Evolutionary conservation across 2,888 invertebrate genomes (phyloP), one percentile per base, ranked within the genome.

Genomic region (Apamea anceps): DNA sequence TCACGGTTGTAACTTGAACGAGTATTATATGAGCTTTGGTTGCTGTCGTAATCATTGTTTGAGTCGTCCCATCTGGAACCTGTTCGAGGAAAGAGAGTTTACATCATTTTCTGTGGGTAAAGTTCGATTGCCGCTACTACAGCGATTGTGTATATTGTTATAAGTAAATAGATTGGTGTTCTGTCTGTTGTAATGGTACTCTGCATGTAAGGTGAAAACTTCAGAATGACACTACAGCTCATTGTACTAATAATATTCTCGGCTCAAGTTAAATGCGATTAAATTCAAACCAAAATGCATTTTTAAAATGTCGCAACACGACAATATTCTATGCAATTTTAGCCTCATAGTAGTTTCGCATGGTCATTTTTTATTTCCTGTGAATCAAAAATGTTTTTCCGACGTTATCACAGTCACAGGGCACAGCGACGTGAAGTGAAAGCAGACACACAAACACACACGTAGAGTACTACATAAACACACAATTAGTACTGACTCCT

Each of bases 1-100:
- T 89, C 88, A 0, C 88, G 85, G 75, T 72, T 86, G 76, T 88
- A 89, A 68, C 66, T 89, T 3, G 85, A 81, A 25, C 89, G 88
- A 13, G 88, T 87, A 70, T 87, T 90, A 72, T 91, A 85, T 8
- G 90, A 62, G 73, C 77, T 86, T 25, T 87, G 88, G 75, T 88
- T 85, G 66, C 83, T 90, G 25, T 81, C 84, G 75, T 86, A 89
- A 63, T 89, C 90, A n/a, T 90, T 90, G 63, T 87, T 88, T 0
- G 91, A 92, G 73, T 93, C 90, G 88, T 95, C 95, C 95, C 95
- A 95, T 57, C 95, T 88, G 1, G 95, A 94, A 76, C 92, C 94
- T 94, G 66, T 32, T 7, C 0, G 28, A 28, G 25, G 54, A 57
- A 48, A 21, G 25, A 67, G 18, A 51, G 25, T 21, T 25, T 13